A percentile compares a stretch with the other conserved stretches of the same genome.
Evolutionary conservation across 2,888 invertebrate species (phyloP).

Genomic region (Bhutanitis thaidina): DNA sequence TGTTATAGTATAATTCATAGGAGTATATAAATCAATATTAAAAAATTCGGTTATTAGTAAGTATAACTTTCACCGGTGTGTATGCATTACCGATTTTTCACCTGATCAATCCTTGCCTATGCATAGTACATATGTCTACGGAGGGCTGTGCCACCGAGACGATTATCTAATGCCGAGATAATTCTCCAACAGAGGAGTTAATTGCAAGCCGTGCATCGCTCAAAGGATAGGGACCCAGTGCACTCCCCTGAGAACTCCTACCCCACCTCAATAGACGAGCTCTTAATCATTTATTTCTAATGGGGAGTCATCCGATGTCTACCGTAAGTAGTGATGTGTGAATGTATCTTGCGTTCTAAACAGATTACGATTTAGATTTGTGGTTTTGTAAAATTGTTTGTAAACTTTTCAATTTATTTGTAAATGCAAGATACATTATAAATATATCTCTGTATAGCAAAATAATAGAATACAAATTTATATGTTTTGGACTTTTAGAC

Average conservation of each 20-base stretch:
- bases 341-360: slow-evolving; percentile 12
- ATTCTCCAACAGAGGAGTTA: slow-evolving; percentile 69
- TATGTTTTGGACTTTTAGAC: too few species aligned
- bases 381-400: background rate
- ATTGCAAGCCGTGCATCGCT: slow-evolving; percentile 71
- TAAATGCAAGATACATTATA: too few species aligned
- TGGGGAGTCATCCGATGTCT: slow-evolving; percentile 60
- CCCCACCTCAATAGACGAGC: slow-evolving; percentile 37
- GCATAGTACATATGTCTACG: slow-evolving; percentile 2
- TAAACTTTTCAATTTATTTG: too few species aligned
- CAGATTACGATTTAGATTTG: slow-evolving; percentile 9
- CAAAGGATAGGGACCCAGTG: slow-evolving; percentile 43
- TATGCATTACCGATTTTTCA: too few species aligned
- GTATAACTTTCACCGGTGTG: too few species aligned
- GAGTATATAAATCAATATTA: too few species aligned
- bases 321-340: slow-evolving; percentile 22
- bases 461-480: too few species aligned
- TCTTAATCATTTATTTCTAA: slow-evolving; percentile 75
- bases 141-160: slow-evolving; percentile 16
- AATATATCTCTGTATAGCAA: too few species aligned
- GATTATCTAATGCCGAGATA: slow-evolving; percentile 61
- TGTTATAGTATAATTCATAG: too few species aligned
- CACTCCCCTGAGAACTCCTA: slow-evolving; percentile 42
- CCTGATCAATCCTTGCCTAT: background rate
- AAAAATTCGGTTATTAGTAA: too few species aligned